Percentiles rank a stretch among this genome's conserved stretches.
Evolutionary conservation across 2,797 vertebrate genomes (phyloP).

Genomic region (Cercopithecus mitis): DNA sequence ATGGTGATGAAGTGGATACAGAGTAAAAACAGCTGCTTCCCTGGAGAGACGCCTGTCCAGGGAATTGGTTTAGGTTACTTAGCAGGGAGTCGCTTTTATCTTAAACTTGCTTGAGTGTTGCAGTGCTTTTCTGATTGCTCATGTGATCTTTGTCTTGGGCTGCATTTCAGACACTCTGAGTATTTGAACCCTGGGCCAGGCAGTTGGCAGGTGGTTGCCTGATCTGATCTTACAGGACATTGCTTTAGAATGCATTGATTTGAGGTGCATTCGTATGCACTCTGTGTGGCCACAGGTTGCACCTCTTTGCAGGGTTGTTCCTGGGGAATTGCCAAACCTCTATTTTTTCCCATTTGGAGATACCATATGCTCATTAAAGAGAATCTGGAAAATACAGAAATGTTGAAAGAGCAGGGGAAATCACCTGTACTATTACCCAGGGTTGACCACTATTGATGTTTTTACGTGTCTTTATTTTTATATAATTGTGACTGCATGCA

Average conservation of each 20-base stretch:
- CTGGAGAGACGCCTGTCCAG: not conserved
- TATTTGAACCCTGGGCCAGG: conserved; percentile 2
- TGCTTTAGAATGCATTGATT: not conserved
- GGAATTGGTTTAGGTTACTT: not conserved
- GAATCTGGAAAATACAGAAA: conserved; percentile 17
- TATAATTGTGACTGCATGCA: not conserved
- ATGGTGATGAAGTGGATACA: not conserved
- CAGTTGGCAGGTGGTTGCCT: conserved; percentile 29
- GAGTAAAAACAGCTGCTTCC: not conserved
- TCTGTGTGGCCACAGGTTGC: not conserved
- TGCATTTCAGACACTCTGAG: conserved; percentile 17
- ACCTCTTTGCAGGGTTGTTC: not conserved
- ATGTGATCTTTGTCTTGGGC: not conserved
- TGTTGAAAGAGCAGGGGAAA: not conserved
- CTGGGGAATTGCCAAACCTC: conserved; percentile 29
- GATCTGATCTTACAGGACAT: not conserved
- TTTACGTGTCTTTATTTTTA: conserved; percentile 28
- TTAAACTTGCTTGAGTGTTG: not conserved
- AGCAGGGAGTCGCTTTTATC: not conserved
- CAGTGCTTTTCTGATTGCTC: not conserved
- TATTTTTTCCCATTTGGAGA: not conserved
- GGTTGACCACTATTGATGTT: not conserved
- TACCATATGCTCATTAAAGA: not conserved
- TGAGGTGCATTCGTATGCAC: not conserved
- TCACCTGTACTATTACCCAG: not conserved